These are phyloP conservation scores for Ondatra zibethicus DNA, from an alignment of 2,113 vertebrate species.

Conservation along the genomic window DNA sequence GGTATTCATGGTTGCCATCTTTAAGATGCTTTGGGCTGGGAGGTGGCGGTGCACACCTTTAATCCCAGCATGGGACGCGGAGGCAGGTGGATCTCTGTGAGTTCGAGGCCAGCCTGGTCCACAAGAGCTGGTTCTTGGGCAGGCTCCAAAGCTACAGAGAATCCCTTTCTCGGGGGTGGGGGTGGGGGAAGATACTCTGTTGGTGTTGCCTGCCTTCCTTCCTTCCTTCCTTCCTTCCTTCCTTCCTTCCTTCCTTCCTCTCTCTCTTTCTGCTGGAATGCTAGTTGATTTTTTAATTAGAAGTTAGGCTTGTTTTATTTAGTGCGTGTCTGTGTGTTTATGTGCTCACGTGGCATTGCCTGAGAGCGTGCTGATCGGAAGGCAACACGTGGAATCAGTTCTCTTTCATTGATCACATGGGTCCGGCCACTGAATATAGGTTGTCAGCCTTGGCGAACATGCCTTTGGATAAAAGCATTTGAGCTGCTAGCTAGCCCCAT, in stretches of 20 bases:
- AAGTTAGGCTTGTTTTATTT: background rate
- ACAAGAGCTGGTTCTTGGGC: too few relatives aligned
- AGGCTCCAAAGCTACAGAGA: too few relatives aligned
- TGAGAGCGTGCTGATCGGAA: background rate
- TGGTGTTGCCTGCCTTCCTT: background rate
- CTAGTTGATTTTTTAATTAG: background rate
- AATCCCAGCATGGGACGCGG: too few relatives aligned
- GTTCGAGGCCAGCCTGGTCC: too few relatives aligned
- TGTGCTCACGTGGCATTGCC: background rate
- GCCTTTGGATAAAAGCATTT: background rate
- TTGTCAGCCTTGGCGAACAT: background rate
- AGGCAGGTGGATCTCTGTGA: too few relatives aligned
- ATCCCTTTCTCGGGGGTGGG: too few relatives aligned
- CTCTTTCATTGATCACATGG: background rate
- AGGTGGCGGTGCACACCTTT: too few relatives aligned
- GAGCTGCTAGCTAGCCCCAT: background rate
- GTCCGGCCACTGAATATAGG: background rate
- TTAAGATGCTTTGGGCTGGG: background rate
- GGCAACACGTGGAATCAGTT: background rate
- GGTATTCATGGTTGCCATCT: background rate
- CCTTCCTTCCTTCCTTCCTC: background rate
- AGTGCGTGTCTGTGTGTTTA: background rate
- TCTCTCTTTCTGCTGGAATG: background rate
- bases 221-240: rapidly evolving
- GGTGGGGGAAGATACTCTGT: background rate